Evolutionary conservation across 2,113 vertebrate genomes (phyloP).

Genomic region (Serilophus lunatus): DNA sequence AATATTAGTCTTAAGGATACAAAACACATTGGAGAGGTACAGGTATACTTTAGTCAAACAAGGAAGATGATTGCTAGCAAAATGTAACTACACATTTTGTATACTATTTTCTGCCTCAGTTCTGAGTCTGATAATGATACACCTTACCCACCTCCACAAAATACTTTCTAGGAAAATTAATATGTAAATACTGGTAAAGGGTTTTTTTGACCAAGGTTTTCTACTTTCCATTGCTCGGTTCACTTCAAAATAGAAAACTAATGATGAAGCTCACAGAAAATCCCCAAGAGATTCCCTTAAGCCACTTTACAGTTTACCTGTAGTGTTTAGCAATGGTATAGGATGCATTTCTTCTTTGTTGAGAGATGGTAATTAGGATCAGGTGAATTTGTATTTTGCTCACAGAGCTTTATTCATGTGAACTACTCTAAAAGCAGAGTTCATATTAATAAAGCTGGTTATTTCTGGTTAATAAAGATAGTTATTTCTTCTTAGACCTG

Average conservation of each 20-base stretch:
- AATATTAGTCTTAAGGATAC: neutral
- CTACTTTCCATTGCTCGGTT: neutral
- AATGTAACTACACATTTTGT: neutral
- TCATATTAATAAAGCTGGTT: neutral
- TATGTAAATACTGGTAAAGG: neutral
- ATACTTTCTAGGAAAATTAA: neutral
- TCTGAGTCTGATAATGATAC: neutral
- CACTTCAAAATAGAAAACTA: neutral
- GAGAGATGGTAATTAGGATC: neutral
- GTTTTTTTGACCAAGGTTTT: neutral
- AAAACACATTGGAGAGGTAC: neutral
- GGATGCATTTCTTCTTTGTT: neutral
- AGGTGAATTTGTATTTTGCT: neutral
- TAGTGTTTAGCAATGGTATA: neutral
- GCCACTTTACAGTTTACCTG: neutral
- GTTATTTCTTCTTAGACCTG: constrained; percentile 36
- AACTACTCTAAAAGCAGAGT: neutral
- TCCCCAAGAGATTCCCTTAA: neutral
- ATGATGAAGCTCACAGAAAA: neutral
- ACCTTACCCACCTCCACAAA: neutral
- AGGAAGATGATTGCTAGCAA: neutral
- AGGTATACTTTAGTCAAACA: neutral
- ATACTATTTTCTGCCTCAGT: neutral
- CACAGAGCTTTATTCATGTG: neutral
- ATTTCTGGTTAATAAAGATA: constrained; percentile 27